phyloP scores from a whole-genome alignment of 2,797 vertebrate species.

The Halcyon leucocephala region DNA sequence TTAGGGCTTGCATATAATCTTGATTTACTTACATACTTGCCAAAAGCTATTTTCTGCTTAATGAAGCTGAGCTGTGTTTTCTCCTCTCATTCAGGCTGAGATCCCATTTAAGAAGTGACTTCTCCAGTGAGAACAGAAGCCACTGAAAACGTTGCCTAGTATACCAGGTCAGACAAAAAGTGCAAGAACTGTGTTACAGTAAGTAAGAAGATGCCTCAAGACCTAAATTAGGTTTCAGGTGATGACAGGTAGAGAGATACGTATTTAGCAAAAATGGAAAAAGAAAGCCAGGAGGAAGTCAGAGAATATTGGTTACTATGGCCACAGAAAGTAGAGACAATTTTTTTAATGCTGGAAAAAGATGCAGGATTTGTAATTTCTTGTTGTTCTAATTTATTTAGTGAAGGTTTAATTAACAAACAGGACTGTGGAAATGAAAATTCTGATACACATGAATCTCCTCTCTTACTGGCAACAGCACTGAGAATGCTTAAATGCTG shows the following conservation, averaged over 20 bases:
- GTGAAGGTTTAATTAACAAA: not conserved
- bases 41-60: conserved; percentile 32
- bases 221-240: not conserved
- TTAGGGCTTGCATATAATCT: conserved; percentile 24
- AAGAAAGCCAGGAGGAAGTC: not conserved
- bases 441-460: not conserved
- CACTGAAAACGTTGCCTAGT: not conserved
- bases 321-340: not conserved
- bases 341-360: not conserved
- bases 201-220: not conserved
- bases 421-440: not conserved
- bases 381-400: not conserved
- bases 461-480: not conserved
- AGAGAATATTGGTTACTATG: not conserved
- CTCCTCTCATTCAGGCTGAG: not conserved
- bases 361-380: not conserved
- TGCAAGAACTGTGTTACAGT: not conserved
- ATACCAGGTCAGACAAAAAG: not conserved
- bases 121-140: not conserved
- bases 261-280: not conserved
- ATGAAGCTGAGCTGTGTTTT: conserved; percentile 17
- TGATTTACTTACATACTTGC: not conserved
- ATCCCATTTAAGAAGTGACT: not conserved
- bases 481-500: not conserved
- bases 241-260: not conserved